phyloP scores from a whole-genome alignment of 2,113 vertebrate species.

The Ctenodactylus gundi region DNA sequence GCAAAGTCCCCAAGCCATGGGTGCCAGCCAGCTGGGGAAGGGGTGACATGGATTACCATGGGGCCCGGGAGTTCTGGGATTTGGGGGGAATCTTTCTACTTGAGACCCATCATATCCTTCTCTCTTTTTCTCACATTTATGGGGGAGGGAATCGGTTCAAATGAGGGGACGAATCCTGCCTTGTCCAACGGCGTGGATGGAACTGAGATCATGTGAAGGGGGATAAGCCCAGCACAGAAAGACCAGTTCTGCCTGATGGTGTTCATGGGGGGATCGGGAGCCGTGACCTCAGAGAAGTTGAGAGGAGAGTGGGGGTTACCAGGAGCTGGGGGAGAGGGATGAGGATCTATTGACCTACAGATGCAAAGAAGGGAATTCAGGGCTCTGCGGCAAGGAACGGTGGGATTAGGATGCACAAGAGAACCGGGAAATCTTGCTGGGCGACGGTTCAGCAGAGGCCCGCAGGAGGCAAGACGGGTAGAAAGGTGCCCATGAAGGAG shows the following conservation, averaged over 20 bases:
- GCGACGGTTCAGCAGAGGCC: not conserved
- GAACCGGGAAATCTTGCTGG: not conserved
- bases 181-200: not conserved
- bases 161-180: not conserved
- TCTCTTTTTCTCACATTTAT: not conserved
- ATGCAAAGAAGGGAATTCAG: not conserved
- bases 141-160: not conserved
- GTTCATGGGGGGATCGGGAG: not conserved
- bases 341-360: not conserved
- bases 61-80: not conserved
- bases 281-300: not conserved
- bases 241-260: not conserved
- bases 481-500: too few species aligned
- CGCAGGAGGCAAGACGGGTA: fast-evolving
- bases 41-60: not conserved
- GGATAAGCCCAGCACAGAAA: not conserved
- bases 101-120: not conserved
- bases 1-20: not conserved
- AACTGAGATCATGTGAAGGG: not conserved
- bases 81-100: not conserved
- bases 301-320: not conserved
- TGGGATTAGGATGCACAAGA: not conserved
- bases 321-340: not conserved
- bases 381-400: not conserved
- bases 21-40: not conserved